Evolutionary conservation across 2,888 invertebrate genomes (phyloP).

Genomic region (Dilophus febrilis): DNA sequence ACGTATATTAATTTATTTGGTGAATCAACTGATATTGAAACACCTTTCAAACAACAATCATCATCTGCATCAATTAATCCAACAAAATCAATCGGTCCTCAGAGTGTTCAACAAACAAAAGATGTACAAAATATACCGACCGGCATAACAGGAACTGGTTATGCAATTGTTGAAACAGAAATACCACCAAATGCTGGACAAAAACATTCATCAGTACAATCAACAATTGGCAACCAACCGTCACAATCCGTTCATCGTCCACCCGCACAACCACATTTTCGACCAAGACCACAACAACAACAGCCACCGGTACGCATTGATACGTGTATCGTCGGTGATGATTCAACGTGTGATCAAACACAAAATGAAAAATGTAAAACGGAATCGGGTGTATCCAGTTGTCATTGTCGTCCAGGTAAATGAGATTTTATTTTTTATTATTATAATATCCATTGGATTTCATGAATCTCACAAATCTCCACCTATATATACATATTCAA

Average conservation of each 20-base stretch:
- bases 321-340: slow-evolving; percentile 86
- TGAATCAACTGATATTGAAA: slow-evolving; percentile 31
- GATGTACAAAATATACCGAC: slow-evolving; percentile 12
- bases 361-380: slow-evolving; percentile 79
- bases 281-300: slow-evolving; percentile 24
- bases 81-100: slow-evolving; percentile 21
- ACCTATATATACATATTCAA: no score
- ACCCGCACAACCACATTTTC: slow-evolving; percentile 35
- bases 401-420: slow-evolving; percentile 64
- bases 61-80: slow-evolving; percentile 21
- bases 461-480: no score
- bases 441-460: no score
- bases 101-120: slow-evolving; percentile 17
- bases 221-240: slow-evolving; percentile 2
- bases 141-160: slow-evolving; percentile 41
- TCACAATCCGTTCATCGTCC: slow-evolving; percentile 12
- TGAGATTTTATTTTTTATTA: not conserved
- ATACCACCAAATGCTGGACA: no score
- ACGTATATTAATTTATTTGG: slow-evolving; percentile 77
- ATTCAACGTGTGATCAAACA: slow-evolving; percentile 73
- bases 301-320: slow-evolving; percentile 50
- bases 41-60: slow-evolving; percentile 17
- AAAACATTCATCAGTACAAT: slow-evolving; percentile 8
- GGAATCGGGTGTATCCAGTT: slow-evolving; percentile 71
- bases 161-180: slow-evolving; percentile 47